These are phyloP conservation scores for Rallus crepitans DNA, from an alignment of 2,797 vertebrate species.

Conservation along the genomic window DNA sequence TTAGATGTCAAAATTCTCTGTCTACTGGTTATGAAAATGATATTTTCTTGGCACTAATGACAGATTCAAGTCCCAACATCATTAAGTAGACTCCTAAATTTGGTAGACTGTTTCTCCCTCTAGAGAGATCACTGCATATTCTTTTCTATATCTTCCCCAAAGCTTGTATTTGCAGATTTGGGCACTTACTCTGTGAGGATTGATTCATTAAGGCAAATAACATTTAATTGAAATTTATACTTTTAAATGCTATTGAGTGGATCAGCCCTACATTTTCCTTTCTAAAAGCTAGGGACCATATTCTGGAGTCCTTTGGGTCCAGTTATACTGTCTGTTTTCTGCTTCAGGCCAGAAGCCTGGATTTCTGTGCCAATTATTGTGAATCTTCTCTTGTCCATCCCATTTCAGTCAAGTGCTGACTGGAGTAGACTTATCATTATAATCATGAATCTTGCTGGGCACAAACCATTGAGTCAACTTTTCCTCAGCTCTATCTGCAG, in stretches of 20 bases:
- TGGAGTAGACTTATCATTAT: not conserved
- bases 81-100: not conserved
- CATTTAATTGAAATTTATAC: constrained; percentile 20
- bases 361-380: not conserved
- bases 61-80: not conserved
- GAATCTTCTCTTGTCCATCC: not conserved
- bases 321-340: not conserved
- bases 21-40: not conserved
- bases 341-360: not conserved
- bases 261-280: not conserved
- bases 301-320: not conserved
- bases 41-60: not conserved
- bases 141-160: not conserved
- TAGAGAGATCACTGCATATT: not conserved
- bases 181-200: not conserved
- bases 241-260: not conserved
- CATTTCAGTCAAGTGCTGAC: not conserved
- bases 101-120: not conserved
- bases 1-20: not conserved
- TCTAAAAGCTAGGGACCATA: not conserved
- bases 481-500: not conserved
- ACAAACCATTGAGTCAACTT: not conserved
- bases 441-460: not conserved
- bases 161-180: not conserved
- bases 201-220: constrained; percentile 7